phyloP scores from a whole-genome alignment of 2,113 vertebrate species.

The Coregonus clupeaformis region DNA sequence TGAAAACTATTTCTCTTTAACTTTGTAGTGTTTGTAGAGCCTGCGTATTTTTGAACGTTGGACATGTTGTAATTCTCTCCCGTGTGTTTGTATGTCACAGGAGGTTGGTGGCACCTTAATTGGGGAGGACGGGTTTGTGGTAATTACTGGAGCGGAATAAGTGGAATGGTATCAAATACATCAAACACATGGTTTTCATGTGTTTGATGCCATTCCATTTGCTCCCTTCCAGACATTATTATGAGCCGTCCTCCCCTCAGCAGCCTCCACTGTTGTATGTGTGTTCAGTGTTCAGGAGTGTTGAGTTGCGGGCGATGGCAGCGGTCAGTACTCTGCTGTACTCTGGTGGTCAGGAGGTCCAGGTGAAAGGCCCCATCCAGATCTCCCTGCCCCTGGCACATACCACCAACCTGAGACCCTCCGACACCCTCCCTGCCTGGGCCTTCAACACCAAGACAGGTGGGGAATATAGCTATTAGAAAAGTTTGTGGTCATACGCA shows the following conservation, averaged over 20 bases:
- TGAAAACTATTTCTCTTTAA: too few relatives aligned
- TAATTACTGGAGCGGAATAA: too few relatives aligned
- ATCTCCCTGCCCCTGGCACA: conserved; percentile 82
- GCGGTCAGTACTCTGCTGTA: conserved; percentile 82
- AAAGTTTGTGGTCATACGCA: too few relatives aligned
- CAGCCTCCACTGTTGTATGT: background rate
- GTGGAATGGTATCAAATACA: too few relatives aligned
- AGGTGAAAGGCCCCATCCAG: conserved; percentile 83
- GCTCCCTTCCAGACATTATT: too few relatives aligned
- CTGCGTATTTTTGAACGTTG: background rate
- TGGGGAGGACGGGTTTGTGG: too few relatives aligned
- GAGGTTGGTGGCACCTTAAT: too few relatives aligned
- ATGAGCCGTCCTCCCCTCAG: too few relatives aligned
- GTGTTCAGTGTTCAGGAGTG: conserved; percentile 77
- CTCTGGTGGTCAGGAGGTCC: conserved; percentile 78
- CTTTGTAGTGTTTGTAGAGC: too few relatives aligned
- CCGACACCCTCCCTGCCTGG: conserved; percentile 87
- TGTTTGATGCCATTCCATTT: too few relatives aligned
- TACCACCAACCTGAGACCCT: conserved; percentile 62
- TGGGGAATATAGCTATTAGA: conserved; percentile 45
- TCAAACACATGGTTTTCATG: too few relatives aligned
- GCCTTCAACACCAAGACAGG: conserved; percentile 85
- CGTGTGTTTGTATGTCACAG: background rate
- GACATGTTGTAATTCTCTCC: conserved; percentile 15
- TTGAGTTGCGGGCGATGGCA: conserved; percentile 82